These are phyloP conservation scores for Dryomyza anilis DNA, from an alignment of 2,888 invertebrate species.

Conservation along the genomic window DNA sequence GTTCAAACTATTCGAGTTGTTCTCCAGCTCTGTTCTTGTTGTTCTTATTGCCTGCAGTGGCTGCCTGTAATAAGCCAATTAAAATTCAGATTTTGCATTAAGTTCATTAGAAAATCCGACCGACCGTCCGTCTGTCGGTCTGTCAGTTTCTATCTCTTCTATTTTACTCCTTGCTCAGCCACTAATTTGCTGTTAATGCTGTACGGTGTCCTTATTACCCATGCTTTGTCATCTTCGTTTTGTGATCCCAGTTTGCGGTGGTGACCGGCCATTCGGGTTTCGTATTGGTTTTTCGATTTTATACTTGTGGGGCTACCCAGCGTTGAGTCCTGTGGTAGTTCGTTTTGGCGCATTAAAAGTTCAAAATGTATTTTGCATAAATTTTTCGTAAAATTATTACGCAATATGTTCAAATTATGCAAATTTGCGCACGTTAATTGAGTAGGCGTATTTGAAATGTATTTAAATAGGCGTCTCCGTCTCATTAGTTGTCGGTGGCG, in stretches of 20 bases:
- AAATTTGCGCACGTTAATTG: too few species aligned
- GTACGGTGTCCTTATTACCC: neutral
- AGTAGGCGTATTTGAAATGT: too few species aligned
- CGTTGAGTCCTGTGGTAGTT: too few species aligned
- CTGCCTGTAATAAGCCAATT: slow-evolving; percentile 15
- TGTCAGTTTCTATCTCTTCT: neutral
- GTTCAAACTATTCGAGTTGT: neutral
- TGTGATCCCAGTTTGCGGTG: neutral
- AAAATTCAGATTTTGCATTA: slow-evolving; percentile 8
- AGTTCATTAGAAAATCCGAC: slow-evolving; percentile 16
- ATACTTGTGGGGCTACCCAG: too few species aligned
- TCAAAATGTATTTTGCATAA: neutral
- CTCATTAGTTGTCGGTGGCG: too few species aligned
- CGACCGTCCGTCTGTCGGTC: too few species aligned
- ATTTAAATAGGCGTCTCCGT: too few species aligned
- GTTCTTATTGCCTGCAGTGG: neutral
- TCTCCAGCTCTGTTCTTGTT: neutral
- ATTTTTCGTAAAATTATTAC: too few species aligned
- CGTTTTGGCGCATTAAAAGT: neutral
- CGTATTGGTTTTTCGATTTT: too few species aligned
- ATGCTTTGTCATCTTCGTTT: neutral
- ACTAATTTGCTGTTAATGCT: neutral
- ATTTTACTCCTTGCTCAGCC: neutral
- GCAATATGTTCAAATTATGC: too few species aligned
- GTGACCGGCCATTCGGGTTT: slow-evolving; percentile 3